Evolutionary conservation across 1,140 invertebrate species (phyloP), one percentile per base, ranked within the genome.

Genomic region (Drosophila melanica): DNA sequence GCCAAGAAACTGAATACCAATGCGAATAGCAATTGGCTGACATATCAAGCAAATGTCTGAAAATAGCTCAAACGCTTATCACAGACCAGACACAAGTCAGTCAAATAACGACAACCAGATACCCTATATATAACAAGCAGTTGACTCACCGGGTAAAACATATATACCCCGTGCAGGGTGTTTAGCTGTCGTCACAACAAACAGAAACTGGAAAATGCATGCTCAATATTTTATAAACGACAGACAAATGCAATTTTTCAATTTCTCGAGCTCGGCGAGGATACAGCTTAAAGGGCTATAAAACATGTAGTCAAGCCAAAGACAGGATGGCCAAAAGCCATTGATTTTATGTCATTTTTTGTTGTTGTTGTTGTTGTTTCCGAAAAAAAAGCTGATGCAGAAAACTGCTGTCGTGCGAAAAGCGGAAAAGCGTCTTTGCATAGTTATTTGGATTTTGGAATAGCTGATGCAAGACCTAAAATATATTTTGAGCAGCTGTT

Each of bases 201-300:
- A 35, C 27, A 33, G 33, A 33, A 33, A 37, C 23, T 39, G 33
- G 12, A 64, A 44, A 59, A 51, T 60, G 65, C 70, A 58, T 84
- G 79, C 67, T 84, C 80, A 77, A 84, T 84, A 84, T 84, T 79
- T 84, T 84, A 84, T 73, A 81, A 70, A 47, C 75, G 53, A 51
- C 75, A 79, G 71, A 79, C 75, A 66, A 84, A 85, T 81, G 77
- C 81, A 85, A 84, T 84, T 84, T 84, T 84, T 85, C 81, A 84
- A 85, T 84, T 85, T 84, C 63, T 41, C 50, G 37, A 81, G 59
- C 58, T 23, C 48, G 14, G 51, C 58, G 66, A 69, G 50, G 68
- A 60, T 62, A 77, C 75, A 77, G 77, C 81, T 85, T 77, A 79
- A 85, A 84, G 65, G 73, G 81, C 77, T 64, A 84, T 85, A 85